Percentiles rank a stretch among this genome's conserved stretches.
Conservation (phyloP, 2,797 vertebrate species). For the Premnoplex brunnescens region DNA sequence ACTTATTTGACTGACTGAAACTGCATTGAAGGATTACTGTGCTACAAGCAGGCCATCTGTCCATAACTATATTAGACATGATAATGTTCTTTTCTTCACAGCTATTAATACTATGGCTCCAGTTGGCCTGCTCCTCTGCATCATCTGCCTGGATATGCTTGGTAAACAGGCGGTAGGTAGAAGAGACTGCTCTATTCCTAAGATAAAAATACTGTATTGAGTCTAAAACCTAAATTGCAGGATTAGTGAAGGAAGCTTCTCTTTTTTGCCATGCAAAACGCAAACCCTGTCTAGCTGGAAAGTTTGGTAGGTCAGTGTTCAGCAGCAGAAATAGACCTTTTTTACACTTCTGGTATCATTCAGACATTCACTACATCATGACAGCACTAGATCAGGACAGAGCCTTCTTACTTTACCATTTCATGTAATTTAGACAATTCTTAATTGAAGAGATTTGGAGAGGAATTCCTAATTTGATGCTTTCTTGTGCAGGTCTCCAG, state of each 20-base stretch:
- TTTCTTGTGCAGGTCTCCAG: background rate
- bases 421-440: background rate
- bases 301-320: background rate
- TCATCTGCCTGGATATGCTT: background rate
- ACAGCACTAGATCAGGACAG: background rate
- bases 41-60: constrained; percentile 26
- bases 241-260: background rate
- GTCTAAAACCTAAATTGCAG: background rate
- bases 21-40: background rate
- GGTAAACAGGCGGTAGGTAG: rapidly evolving
- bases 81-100: constrained; percentile 47
- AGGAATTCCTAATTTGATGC: background rate
- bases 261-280: background rate
- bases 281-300: background rate
- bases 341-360: rapidly evolving
- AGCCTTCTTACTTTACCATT: background rate
- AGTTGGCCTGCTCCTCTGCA: constrained; percentile 16
- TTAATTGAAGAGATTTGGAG: background rate
- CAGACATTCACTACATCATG: background rate
- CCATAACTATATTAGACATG: constrained; percentile 26
- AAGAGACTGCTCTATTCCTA: background rate
- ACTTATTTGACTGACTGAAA: background rate
- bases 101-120: constrained; percentile 41
- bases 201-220: background rate
- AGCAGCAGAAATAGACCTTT: background rate